Percentiles rank a stretch among this genome's conserved stretches.
phyloP scores from a whole-genome alignment of 1,140 invertebrate species.

The Caenorhabditis elegans region DNA sequence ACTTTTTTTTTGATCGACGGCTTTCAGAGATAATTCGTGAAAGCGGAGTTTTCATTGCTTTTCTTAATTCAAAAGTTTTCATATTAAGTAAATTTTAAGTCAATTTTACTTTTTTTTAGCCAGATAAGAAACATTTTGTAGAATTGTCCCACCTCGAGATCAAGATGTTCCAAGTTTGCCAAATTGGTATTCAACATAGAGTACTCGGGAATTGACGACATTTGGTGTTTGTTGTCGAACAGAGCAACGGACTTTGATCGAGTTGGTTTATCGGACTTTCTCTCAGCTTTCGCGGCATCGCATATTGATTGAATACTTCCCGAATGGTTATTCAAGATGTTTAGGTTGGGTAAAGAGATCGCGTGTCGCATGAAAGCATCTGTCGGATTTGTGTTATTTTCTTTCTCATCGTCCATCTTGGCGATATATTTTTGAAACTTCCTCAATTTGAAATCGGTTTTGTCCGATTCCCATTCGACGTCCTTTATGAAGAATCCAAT shows the following conservation, averaged over 20 bases:
- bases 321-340: neutral
- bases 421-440: neutral
- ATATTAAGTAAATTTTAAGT: too few species aligned
- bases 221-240: neutral
- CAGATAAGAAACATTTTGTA: too few species aligned
- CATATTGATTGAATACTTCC: neutral
- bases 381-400: neutral
- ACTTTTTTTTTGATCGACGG: too few species aligned
- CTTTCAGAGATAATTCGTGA: too few species aligned
- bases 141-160: conserved; percentile 34
- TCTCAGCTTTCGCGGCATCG: neutral
- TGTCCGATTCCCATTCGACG: conserved; percentile 26
- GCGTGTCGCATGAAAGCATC: neutral
- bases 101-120: too few species aligned
- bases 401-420: neutral
- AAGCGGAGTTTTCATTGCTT: too few species aligned
- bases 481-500: neutral
- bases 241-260: conserved; percentile 3
- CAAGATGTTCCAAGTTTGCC: conserved; percentile 28
- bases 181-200: neutral
- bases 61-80: too few species aligned
- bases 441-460: neutral
- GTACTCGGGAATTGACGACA: neutral
- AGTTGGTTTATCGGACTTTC: neutral
- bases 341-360: neutral